These are phyloP conservation scores for Amiota mariae DNA, from an alignment of 2,888 invertebrate species.

Conservation along the genomic window DNA sequence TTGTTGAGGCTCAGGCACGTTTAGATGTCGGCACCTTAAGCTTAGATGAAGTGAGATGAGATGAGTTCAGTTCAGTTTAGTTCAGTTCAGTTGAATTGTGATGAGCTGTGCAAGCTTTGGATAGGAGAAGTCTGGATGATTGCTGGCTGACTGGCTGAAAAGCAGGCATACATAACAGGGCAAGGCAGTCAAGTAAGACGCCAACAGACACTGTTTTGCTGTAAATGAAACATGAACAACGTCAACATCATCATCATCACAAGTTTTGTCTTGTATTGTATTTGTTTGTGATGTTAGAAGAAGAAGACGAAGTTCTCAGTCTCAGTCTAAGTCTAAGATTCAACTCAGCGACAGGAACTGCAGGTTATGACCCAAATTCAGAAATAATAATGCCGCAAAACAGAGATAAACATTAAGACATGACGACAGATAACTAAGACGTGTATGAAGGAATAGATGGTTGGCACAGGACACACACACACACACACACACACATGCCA, in stretches of 20 bases:
- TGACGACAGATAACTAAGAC: conserved; percentile 21
- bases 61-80: conserved; percentile 11
- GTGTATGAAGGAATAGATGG: background rate
- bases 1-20: conserved; percentile 20
- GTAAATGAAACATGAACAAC: too few relatives aligned
- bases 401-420: conserved; percentile 31
- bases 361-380: conserved; percentile 31
- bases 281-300: too few relatives aligned
- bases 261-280: too few relatives aligned
- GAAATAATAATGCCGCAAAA: conserved; percentile 31
- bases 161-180: too few relatives aligned
- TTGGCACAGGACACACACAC: too few relatives aligned
- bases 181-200: too few relatives aligned
- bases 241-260: too few relatives aligned
- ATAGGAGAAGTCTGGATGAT: too few relatives aligned
- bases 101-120: too few relatives aligned
- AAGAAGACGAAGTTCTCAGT: background rate
- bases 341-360: conserved; percentile 12
- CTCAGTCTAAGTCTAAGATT: background rate
- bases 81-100: background rate
- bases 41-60: background rate
- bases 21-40: conserved; percentile 23
- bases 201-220: too few relatives aligned
- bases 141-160: too few relatives aligned
- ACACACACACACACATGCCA: background rate